phyloP scores from a whole-genome alignment of 2,113 vertebrate species.

The Dermatemys mawii region DNA sequence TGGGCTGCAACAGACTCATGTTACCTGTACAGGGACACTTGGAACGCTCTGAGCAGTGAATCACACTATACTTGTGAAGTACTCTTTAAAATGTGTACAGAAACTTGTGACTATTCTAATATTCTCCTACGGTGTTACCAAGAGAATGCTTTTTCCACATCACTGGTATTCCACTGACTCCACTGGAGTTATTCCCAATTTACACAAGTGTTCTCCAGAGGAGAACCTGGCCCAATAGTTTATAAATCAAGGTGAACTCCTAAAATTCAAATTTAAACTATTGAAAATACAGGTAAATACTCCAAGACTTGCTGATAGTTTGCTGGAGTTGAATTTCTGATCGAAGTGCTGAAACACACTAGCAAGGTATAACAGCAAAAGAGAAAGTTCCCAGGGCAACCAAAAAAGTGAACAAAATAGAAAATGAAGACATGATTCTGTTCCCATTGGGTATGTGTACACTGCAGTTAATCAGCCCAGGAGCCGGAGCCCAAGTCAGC shows the following conservation, averaged over 20 bases:
- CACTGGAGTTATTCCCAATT: neutral
- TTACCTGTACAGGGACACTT: neutral
- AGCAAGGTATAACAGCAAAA: neutral
- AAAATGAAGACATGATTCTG: neutral
- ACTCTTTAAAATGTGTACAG: neutral
- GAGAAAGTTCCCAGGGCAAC: constrained; percentile 5
- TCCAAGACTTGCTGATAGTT: neutral
- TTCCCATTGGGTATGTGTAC: neutral
- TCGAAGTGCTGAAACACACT: neutral
- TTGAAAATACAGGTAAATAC: neutral
- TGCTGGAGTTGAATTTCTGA: neutral
- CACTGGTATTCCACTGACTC: neutral
- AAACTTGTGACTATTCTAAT: neutral
- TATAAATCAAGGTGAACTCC: neutral
- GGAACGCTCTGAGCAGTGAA: rapidly evolving
- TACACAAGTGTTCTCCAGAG: neutral
- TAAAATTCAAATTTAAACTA: neutral
- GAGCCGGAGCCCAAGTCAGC: neutral
- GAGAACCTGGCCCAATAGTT: neutral
- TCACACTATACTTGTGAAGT: neutral
- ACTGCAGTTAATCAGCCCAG: neutral
- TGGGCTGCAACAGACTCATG: no score
- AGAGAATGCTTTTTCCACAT: neutral
- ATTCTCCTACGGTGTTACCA: neutral
- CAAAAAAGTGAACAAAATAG: neutral